phyloP scores from a whole-genome alignment of 2,113 vertebrate genomes.

The human region DNA sequence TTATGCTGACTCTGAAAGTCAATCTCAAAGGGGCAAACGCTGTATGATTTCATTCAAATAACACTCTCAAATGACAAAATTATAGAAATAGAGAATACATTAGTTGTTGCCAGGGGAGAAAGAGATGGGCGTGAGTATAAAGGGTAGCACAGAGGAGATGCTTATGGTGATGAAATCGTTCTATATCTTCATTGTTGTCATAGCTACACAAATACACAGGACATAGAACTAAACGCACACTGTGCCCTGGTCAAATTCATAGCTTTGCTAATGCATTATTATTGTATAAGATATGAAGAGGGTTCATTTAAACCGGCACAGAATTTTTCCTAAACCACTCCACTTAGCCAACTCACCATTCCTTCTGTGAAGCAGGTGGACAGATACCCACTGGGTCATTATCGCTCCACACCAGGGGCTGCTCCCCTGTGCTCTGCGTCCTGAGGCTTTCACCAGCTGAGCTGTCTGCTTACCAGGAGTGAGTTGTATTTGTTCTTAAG shows the following conservation, averaged over 20 bases:
- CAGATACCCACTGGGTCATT: background rate
- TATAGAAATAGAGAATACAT: too few relatives aligned
- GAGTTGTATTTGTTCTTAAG: conserved; percentile 35
- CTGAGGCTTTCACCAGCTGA: background rate
- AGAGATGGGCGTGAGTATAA: background rate
- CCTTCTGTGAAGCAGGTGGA: too few relatives aligned
- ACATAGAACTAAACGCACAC: background rate
- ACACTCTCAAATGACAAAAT: background rate
- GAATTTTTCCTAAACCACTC: background rate
- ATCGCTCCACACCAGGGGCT: rapidly evolving
- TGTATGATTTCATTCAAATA: background rate
- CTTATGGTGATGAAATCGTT: too few relatives aligned
- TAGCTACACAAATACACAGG: background rate
- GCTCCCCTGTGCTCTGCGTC: background rate
- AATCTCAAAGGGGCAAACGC: background rate
- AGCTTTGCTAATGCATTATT: background rate
- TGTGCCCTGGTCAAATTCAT: background rate
- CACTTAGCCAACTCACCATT: background rate
- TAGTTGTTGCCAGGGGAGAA: background rate
- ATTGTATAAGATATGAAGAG: background rate
- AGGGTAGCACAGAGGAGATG: background rate
- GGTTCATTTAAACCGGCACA: background rate
- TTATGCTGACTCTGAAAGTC: background rate
- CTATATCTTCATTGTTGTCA: background rate
- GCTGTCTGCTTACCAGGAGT: background rate